Conservation (phyloP, 1,140 invertebrate species). For the Drosophila pseudoananassae region DNA sequence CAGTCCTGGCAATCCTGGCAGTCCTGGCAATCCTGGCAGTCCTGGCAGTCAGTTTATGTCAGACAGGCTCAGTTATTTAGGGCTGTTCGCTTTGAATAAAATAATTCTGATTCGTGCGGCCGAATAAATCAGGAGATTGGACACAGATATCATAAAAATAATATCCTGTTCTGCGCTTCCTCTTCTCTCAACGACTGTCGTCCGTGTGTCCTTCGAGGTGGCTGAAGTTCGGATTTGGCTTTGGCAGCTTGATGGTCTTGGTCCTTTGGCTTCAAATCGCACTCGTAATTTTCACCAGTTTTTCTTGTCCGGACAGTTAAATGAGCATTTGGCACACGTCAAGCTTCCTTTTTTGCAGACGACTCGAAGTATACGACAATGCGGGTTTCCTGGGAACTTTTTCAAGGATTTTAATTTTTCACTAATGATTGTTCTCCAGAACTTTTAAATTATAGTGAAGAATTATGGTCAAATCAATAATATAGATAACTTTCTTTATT, state of each 20-base stretch:
- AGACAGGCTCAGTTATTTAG: slow-evolving; percentile 45
- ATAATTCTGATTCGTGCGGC: slow-evolving; percentile 81
- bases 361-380: background rate
- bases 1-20: slow-evolving; percentile 43
- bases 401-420: slow-evolving; percentile 1
- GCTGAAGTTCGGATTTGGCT: slow-evolving; percentile 12
- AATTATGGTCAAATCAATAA: background rate
- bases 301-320: slow-evolving; percentile 37
- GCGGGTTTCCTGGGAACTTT: background rate
- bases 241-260: slow-evolving; percentile 35
- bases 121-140: slow-evolving; percentile 83
- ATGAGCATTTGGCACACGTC: slow-evolving; percentile 48
- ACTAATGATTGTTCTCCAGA: background rate
- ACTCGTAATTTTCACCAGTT: slow-evolving; percentile 49
- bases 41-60: slow-evolving; percentile 31
- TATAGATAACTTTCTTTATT: background rate
- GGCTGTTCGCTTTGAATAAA: slow-evolving; percentile 63
- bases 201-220: slow-evolving; percentile 29
- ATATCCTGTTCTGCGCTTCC: slow-evolving; percentile 64
- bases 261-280: slow-evolving; percentile 24
- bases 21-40: slow-evolving; percentile 56
- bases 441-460: too few relatives aligned
- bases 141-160: slow-evolving; percentile 84
- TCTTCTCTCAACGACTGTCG: slow-evolving; percentile 22
- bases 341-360: slow-evolving; percentile 8